Percentiles rank a stretch among this genome's conserved stretches.
Evolutionary conservation across 2,888 invertebrate genomes (phyloP).

Genomic region (Scaptomyza polygonia): DNA sequence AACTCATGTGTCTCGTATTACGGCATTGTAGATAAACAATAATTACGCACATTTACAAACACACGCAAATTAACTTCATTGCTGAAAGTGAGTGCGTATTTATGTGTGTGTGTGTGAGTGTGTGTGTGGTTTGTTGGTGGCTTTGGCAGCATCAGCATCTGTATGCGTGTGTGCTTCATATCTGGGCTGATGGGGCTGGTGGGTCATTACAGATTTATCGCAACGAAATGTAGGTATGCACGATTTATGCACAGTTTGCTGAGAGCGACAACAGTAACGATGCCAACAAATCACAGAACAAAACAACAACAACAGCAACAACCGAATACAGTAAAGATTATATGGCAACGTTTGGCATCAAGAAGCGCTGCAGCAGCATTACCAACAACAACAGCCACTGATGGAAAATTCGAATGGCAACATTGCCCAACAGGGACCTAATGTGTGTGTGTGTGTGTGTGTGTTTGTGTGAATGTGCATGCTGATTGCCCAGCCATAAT

Average conservation of each 20-base stretch:
- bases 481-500: slow-evolving; percentile 63
- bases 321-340: slow-evolving; percentile 48
- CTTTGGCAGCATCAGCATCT: slow-evolving; percentile 22
- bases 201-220: slow-evolving; percentile 77
- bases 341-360: slow-evolving; percentile 49
- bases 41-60: slow-evolving; percentile 75
- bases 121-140: slow-evolving; percentile 30
- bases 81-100: slow-evolving; percentile 8
- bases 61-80: slow-evolving; percentile 69
- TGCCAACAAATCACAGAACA: slow-evolving; percentile 74
- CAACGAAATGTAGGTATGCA: slow-evolving; percentile 72
- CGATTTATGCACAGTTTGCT: slow-evolving; percentile 79
- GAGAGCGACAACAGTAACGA: slow-evolving; percentile 79
- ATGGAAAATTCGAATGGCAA: slow-evolving; percentile 38
- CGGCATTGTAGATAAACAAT: slow-evolving; percentile 71
- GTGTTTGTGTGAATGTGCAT: slow-evolving; percentile 13
- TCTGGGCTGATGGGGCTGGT: slow-evolving; percentile 13
- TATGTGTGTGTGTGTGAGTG: background rate
- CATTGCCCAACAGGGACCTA: slow-evolving; percentile 46
- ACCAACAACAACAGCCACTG: slow-evolving; percentile 28
- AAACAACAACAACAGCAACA: slow-evolving; percentile 23
- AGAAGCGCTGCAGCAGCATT: slow-evolving; percentile 48
- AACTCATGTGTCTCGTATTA: slow-evolving; percentile 31
- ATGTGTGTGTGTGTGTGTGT: slow-evolving; percentile 17
- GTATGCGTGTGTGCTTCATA: slow-evolving; percentile 22